phyloP scores from a whole-genome alignment of 2,888 invertebrate genomes.

The Chorisops tibialis region DNA sequence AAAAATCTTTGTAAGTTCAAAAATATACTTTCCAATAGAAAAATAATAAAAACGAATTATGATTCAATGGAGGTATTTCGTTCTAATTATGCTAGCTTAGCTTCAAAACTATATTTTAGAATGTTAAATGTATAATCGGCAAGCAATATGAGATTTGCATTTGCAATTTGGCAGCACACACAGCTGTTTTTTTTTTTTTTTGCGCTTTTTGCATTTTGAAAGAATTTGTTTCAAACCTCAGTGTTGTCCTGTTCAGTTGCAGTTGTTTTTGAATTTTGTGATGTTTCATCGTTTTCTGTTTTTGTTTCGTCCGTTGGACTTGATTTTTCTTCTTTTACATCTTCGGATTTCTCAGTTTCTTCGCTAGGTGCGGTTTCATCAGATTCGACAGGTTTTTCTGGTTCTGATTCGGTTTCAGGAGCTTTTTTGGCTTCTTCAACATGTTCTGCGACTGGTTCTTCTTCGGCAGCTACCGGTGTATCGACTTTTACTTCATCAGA shows the following conservation, averaged over 20 bases:
- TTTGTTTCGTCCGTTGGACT: background rate
- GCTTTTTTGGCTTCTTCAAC: background rate
- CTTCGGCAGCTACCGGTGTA: background rate
- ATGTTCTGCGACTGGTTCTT: background rate
- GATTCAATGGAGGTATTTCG: background rate
- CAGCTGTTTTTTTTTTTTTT: no score
- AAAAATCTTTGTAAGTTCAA: background rate
- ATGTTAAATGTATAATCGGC: no score
- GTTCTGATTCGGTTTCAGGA: background rate
- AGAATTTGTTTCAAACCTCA: conserved; percentile 27
- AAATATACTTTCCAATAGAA: background rate
- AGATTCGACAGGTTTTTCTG: background rate
- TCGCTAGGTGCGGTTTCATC: background rate
- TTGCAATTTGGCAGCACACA: no score
- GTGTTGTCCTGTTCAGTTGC: conserved; percentile 31
- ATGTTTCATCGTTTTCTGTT: background rate
- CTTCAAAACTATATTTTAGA: no score
- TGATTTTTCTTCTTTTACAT: conserved; percentile 26
- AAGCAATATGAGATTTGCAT: no score
- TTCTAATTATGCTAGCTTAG: no score
- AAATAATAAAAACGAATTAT: background rate
- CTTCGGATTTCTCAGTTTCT: background rate
- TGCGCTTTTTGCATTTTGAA: no score
- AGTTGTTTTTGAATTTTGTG: conserved; percentile 6
- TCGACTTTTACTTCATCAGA: background rate